Conservation (phyloP, 2,113 vertebrate species). For the Penelope pileata region DNA sequence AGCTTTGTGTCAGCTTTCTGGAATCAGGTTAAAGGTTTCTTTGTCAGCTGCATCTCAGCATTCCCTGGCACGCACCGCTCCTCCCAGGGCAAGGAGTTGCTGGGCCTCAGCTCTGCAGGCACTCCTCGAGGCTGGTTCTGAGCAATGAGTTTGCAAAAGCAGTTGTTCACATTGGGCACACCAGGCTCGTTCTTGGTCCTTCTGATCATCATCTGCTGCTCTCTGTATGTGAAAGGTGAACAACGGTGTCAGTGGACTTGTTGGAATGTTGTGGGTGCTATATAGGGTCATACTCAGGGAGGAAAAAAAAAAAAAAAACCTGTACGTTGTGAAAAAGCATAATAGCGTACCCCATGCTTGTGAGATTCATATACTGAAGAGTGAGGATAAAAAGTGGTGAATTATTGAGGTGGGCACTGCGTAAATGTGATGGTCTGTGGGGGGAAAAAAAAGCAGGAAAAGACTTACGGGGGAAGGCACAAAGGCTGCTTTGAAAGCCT, state of each 20-base stretch:
- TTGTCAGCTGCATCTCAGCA: background rate
- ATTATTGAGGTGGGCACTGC: background rate
- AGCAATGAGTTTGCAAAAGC: background rate
- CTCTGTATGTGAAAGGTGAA: background rate
- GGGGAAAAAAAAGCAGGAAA: background rate
- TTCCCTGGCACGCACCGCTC: background rate
- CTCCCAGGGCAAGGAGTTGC: background rate
- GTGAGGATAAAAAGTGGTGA: background rate
- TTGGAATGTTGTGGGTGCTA: background rate
- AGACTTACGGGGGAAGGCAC: background rate
- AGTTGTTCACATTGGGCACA: background rate
- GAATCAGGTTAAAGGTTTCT: background rate
- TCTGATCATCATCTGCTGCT: background rate
- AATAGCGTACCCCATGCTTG: background rate
- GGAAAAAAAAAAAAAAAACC: background rate
- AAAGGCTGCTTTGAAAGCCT: background rate
- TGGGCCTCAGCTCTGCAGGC: background rate
- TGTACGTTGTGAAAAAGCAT: background rate
- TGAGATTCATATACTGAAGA: background rate
- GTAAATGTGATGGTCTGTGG: background rate
- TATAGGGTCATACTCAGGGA: accelerated
- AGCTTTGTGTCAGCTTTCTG: background rate
- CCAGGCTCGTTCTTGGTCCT: background rate
- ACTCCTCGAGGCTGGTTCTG: background rate
- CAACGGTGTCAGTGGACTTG: background rate